These are phyloP conservation scores for Anabacerthia variegaticeps DNA, from an alignment of 2,797 vertebrate genomes.

Conservation along the genomic window DNA sequence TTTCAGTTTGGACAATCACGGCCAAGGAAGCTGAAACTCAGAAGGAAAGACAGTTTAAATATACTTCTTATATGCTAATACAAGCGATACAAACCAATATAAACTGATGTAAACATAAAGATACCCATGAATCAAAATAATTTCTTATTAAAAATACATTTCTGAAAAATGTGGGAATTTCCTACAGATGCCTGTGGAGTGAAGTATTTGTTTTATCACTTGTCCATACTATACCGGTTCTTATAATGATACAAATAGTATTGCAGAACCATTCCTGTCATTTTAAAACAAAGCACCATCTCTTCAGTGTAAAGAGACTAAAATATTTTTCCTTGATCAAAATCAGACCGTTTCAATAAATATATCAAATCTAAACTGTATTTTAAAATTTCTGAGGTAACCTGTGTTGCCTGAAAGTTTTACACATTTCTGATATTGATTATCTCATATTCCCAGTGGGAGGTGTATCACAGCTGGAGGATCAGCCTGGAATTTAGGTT, in stretches of 20 bases:
- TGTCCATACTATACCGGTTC: not conserved
- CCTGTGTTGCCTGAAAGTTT: not conserved
- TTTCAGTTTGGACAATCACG: not conserved
- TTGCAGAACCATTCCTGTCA: not conserved
- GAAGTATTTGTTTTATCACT: not conserved
- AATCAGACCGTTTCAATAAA: not conserved
- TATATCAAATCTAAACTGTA: not conserved
- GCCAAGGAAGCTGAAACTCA: not conserved
- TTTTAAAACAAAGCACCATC: not conserved
- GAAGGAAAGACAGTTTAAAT: not conserved
- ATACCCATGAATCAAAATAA: not conserved
- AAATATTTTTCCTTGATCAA: not conserved
- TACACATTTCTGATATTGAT: not conserved
- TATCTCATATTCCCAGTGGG: not conserved
- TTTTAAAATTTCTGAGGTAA: not conserved
- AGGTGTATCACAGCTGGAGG: not conserved
- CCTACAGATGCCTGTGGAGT: not conserved
- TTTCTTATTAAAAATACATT: not conserved
- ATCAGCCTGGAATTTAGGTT: not conserved
- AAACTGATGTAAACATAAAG: not conserved
- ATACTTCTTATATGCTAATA: not conserved
- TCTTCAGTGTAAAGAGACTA: not conserved
- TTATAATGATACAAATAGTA: not conserved
- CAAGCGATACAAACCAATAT: not conserved
- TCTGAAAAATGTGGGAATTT: not conserved